Conservation (phyloP, 2,888 invertebrate genomes). For the Mantis religiosa region DNA sequence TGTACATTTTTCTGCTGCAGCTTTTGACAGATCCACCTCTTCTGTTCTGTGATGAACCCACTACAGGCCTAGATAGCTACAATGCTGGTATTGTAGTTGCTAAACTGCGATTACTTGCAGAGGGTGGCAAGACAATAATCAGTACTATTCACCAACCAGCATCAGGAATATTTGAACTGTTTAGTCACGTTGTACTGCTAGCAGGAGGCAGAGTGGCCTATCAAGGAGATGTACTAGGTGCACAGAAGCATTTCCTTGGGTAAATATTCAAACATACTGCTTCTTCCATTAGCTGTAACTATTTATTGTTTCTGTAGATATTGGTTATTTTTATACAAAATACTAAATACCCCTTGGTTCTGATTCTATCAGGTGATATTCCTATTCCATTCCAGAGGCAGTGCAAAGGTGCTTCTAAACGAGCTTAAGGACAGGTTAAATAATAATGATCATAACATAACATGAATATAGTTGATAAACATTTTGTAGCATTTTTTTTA, state of each 20-base stretch:
- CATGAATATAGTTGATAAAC: too few species aligned
- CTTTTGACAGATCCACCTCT: conserved; percentile 82
- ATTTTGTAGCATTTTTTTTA: too few species aligned
- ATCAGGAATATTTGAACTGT: conserved; percentile 77
- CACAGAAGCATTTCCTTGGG: conserved; percentile 65
- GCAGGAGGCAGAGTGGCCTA: conserved; percentile 74
- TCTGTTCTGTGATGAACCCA: conserved; percentile 91
- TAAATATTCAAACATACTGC: conserved; percentile 39
- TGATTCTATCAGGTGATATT: too few species aligned
- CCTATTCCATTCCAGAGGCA: too few species aligned
- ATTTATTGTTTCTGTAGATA: too few species aligned
- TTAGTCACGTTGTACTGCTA: conserved; percentile 73
- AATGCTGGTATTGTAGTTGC: conserved; percentile 78
- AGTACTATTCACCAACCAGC: conserved; percentile 91
- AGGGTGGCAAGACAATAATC: conserved; percentile 71
- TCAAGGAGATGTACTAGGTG: conserved; percentile 69
- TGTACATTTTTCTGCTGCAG: conserved; percentile 44
- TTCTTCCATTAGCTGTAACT: too few species aligned
- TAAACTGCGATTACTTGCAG: conserved; percentile 60
- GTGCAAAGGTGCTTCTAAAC: too few species aligned
- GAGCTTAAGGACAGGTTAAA: too few species aligned
- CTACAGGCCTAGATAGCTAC: conserved; percentile 87
- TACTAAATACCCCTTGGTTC: too few species aligned
- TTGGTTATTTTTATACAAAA: too few species aligned
- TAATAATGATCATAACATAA: too few species aligned